Evolutionary conservation across 2,113 vertebrate genomes (phyloP).

Genomic region (Ptilonorhynchus violaceus): DNA sequence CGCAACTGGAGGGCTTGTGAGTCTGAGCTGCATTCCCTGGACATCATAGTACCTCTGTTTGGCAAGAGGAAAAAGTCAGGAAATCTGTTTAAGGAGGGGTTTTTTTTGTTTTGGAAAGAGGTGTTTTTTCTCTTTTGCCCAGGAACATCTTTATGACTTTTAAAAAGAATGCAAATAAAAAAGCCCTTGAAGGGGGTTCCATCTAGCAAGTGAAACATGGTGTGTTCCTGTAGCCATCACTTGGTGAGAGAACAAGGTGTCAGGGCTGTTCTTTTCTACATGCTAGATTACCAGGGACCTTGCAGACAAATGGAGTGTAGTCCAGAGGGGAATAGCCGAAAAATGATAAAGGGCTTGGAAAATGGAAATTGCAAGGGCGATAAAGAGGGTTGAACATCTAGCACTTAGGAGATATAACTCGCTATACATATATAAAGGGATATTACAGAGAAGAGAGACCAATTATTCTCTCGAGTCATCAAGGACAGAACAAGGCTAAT

Average conservation of each 20-base stretch:
- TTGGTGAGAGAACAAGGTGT: background rate
- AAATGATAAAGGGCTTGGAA: conserved; percentile 24
- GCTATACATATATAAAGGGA: conserved; percentile 42
- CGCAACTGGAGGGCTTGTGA: background rate
- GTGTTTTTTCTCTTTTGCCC: background rate
- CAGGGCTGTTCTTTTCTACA: background rate
- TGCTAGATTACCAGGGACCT: background rate
- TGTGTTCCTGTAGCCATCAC: background rate
- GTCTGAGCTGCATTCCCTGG: background rate
- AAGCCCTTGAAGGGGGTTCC: background rate
- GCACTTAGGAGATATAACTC: conserved; percentile 34
- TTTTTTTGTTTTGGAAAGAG: background rate
- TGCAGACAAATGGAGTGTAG: conserved; percentile 3
- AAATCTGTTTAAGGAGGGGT: background rate
- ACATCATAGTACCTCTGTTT: background rate
- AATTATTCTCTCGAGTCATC: conserved; percentile 43
- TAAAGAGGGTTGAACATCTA: conserved; percentile 45
- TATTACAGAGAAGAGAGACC: conserved; percentile 18
- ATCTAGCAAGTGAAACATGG: background rate
- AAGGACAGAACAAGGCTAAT: conserved; percentile 48
- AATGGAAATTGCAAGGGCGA: conserved; percentile 33
- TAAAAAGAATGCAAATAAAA: background rate
- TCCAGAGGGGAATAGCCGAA: background rate
- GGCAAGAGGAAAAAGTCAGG: background rate
- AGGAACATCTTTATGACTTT: background rate